phyloP scores from a whole-genome alignment of 2,113 vertebrate species.

The Abramis brama region DNA sequence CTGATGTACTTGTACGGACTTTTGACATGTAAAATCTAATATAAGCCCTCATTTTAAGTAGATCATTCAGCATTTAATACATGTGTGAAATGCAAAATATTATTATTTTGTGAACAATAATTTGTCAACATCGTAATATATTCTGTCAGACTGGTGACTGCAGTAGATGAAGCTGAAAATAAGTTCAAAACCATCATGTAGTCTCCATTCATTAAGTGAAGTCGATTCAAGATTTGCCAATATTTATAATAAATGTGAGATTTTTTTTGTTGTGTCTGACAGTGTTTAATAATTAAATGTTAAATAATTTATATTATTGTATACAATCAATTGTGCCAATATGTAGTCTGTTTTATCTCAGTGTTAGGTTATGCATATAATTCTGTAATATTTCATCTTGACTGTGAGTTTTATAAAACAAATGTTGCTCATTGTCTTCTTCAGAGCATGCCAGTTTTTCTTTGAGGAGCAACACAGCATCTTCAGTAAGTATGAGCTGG shows the following conservation, averaged over 20 bases:
- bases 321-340: background rate
- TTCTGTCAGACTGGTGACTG: background rate
- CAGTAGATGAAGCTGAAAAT: background rate
- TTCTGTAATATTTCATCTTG: background rate
- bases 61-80: background rate
- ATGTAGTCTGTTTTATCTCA: background rate
- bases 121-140: background rate
- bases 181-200: background rate
- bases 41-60: background rate
- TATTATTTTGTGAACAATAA: background rate
- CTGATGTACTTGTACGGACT: background rate
- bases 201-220: background rate
- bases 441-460: constrained; percentile 32
- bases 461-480: constrained; percentile 12
- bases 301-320: background rate
- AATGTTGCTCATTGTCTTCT: background rate
- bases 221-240: background rate
- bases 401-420: background rate
- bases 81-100: background rate
- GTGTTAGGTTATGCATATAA: background rate
- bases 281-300: too few species aligned
- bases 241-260: background rate
- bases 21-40: background rate
- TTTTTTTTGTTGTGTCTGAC: background rate
- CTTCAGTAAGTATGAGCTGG: constrained; percentile 84